Base-by-base conservation (phyloP, 2,113 vertebrate genomes). In the Hassar affinis region DNA sequence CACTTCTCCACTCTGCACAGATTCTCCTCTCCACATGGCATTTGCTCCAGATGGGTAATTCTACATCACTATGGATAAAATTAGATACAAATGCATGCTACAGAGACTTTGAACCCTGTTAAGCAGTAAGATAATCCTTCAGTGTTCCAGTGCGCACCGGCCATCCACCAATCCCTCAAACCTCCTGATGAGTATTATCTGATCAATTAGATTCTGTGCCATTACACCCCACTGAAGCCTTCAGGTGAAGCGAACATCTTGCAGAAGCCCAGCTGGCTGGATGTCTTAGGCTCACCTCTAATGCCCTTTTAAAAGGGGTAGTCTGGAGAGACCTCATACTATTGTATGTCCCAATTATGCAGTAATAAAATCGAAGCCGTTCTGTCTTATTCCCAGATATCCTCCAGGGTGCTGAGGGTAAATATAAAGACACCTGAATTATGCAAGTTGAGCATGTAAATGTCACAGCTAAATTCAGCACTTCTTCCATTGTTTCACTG, bases 341-440 rank as follows among this genome's bases (percentile, higher is more conserved):
- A 51, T 61, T 76, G 38, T 1, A 33, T 56, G n/a, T 68, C 77
- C 64, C 71, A 64, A 66, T 78, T 85, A 77, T 49, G 81, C 75
- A 81, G 35, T 88, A 88, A 82, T 90, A 82, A 87, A 89, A 88
- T 88, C 2, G 0, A 78, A 78, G 72, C 54, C 25, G 71, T 83
- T 57, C 62, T 86, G 75, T 78, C 86, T 87, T 86, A 87, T 82
- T 77, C 20, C 57, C 88, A 80, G 56, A 54, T 80, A 66, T 49
- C 56, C 85, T 82, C 74, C 56, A 30, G 84, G 80, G 77, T 78
- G 78, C 81, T 84, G 87, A 89, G 87, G 83, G 91, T 92, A 93
- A 93, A 93, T 91, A 93, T 77, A 81, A 90, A 90, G 92, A 80
- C 90, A 88, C 84, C 88, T 88, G 91, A 92, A 93, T 94, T 92